Percentiles rank a stretch among this genome's conserved stretches.
phyloP scores from a whole-genome alignment of 2,797 vertebrate species.

The Phyllotis vaccarum region DNA sequence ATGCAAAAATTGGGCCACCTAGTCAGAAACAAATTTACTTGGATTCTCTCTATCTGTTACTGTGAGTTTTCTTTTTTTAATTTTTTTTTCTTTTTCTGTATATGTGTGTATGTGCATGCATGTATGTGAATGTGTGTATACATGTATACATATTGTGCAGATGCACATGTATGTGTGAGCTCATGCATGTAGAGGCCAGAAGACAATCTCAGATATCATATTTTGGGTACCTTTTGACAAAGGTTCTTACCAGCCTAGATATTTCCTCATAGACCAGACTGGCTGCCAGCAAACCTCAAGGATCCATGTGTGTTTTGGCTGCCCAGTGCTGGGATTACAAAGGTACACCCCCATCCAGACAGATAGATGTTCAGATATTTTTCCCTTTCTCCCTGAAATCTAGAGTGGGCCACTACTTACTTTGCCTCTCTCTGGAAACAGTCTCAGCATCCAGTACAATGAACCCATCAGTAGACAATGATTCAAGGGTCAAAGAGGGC shows the following conservation, averaged over 20 bases:
- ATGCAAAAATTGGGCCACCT: not conserved
- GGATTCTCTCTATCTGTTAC: not conserved
- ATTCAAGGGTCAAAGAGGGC: not conserved
- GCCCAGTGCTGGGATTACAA: not conserved
- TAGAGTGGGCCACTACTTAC: not conserved
- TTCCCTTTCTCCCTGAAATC: not conserved
- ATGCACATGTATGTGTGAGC: not conserved
- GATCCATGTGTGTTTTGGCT: not conserved
- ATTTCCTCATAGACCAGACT: not conserved
- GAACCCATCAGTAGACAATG: not conserved
- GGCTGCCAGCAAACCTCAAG: not conserved
- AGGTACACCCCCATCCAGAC: not conserved
- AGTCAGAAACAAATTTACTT: not conserved
- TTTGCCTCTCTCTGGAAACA: not conserved
- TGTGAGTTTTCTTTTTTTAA: not conserved
- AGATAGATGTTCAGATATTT: not conserved
- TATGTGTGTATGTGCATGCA: not conserved
- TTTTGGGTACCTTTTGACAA: not conserved
- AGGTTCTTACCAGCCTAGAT: not conserved
- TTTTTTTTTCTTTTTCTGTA: not conserved
- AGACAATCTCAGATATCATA: not conserved
- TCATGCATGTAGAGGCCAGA: not conserved
- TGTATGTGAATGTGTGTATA: not conserved
- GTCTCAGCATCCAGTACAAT: not conserved
- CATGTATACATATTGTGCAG: not conserved